These are phyloP conservation scores for Microchirus variegatus DNA, from an alignment of 2,797 vertebrate genomes.

Conservation along the genomic window DNA sequence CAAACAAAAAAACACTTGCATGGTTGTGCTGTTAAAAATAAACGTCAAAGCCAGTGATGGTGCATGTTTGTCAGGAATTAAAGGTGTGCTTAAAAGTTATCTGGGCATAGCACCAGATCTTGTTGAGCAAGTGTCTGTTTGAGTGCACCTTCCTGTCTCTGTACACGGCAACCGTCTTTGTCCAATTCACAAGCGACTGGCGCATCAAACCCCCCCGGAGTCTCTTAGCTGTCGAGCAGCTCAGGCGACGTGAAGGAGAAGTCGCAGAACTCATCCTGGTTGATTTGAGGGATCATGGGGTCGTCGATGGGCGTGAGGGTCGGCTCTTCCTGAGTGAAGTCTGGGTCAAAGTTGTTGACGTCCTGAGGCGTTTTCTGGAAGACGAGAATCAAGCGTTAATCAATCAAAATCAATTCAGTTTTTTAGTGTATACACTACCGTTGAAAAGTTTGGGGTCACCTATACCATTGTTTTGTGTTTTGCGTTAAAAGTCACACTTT, in stretches of 20 bases:
- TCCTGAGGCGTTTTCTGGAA: slow-evolving; percentile 93
- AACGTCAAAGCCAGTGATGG: slow-evolving; percentile 28
- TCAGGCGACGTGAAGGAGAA: slow-evolving; percentile 95
- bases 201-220: neutral
- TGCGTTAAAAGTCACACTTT: too few relatives aligned
- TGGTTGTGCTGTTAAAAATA: slow-evolving; percentile 11
- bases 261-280: slow-evolving; percentile 94
- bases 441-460: too few relatives aligned
- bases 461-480: too few relatives aligned
- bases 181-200: neutral
- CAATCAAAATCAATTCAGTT: neutral
- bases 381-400: slow-evolving; percentile 16
- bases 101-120: slow-evolving; percentile 4
- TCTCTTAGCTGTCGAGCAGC: slow-evolving; percentile 65
- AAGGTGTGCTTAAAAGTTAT: slow-evolving; percentile 31
- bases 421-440: too few relatives aligned
- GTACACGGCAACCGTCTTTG: slow-evolving; percentile 9
- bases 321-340: slow-evolving; percentile 96
- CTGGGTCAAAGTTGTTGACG: slow-evolving; percentile 98
- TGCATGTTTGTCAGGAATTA: neutral
- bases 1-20: neutral
- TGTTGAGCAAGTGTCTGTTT: slow-evolving; percentile 21
- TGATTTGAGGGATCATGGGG: slow-evolving; percentile 87
- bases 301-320: slow-evolving; percentile 94
- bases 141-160: slow-evolving; percentile 38